Percentiles rank a stretch among this genome's conserved stretches.
Conservation (phyloP, 2,888 invertebrate genomes). For the Rhagophthalmus giganteus region DNA sequence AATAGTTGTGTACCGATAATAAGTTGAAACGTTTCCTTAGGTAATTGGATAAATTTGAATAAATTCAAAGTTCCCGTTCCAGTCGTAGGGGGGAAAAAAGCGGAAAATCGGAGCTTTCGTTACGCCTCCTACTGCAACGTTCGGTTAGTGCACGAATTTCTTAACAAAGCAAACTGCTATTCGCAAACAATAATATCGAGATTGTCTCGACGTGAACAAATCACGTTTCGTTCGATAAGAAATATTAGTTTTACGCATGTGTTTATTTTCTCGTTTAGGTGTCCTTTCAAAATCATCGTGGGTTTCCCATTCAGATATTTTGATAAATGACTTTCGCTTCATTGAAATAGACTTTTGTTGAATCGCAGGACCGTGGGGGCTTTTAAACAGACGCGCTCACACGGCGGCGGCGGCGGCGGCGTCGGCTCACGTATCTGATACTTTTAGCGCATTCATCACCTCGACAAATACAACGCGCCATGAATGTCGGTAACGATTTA, state of each 20-base stretch:
- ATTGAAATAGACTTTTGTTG: slow-evolving; percentile 20
- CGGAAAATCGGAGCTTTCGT: too few species aligned
- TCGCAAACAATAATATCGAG: too few species aligned
- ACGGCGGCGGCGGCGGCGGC: background rate
- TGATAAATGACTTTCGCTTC: slow-evolving; percentile 26
- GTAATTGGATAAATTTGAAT: too few species aligned
- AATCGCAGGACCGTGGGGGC: slow-evolving; percentile 15
- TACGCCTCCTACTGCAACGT: too few species aligned
- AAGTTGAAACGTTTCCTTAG: too few species aligned
- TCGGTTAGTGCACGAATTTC: too few species aligned
- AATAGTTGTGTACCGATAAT: too few species aligned
- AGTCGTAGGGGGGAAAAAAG: too few species aligned
- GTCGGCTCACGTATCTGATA: background rate
- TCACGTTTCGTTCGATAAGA: too few species aligned
- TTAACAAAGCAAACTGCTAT: too few species aligned
- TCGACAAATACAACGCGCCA: slow-evolving; percentile 15
- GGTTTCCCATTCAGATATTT: slow-evolving; percentile 19
- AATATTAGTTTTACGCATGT: background rate
- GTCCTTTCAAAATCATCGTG: slow-evolving; percentile 1
- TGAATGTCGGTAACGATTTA: slow-evolving; percentile 21
- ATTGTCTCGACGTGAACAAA: too few species aligned
- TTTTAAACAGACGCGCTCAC: slow-evolving; percentile 19
- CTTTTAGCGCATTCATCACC: slow-evolving; percentile 23
- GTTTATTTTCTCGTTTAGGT: slow-evolving; percentile 3
- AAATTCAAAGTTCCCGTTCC: too few species aligned